These are phyloP conservation scores for Fukomys damarensis DNA, from an alignment of 2,113 vertebrate species.

Conservation along the genomic window DNA sequence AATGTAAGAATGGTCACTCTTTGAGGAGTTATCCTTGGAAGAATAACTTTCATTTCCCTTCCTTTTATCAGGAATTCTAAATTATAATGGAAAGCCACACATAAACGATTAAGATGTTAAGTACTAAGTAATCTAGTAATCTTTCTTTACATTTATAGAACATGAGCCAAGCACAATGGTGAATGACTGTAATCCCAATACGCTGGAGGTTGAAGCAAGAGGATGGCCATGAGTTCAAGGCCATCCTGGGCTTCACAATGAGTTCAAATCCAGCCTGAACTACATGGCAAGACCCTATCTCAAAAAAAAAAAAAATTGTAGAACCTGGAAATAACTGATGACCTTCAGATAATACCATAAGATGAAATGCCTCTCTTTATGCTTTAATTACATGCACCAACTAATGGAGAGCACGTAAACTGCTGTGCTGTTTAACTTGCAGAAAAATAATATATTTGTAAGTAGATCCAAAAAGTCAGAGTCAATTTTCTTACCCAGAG, in stretches of 20 bases:
- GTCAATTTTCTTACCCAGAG: neutral
- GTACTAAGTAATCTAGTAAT: neutral
- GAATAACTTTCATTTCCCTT: neutral
- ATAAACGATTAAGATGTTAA: neutral
- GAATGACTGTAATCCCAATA: too few relatives aligned
- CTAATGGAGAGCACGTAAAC: neutral
- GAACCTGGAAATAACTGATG: neutral
- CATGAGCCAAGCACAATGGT: neutral
- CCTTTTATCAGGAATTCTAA: neutral
- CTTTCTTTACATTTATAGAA: neutral
- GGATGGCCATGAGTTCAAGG: too few relatives aligned
- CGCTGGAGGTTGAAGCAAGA: too few relatives aligned
- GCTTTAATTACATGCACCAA: neutral
- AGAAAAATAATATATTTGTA: neutral
- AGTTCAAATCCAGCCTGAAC: too few relatives aligned
- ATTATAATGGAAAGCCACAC: neutral
- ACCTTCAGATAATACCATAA: neutral
- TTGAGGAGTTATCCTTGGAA: neutral
- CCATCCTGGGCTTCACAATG: too few relatives aligned
- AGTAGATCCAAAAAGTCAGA: neutral
- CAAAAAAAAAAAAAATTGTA: neutral
- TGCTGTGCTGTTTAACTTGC: neutral
- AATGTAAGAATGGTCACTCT: too few relatives aligned
- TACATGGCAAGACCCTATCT: too few relatives aligned
- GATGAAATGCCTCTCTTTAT: neutral